A percentile compares a stretch with the other conserved stretches of the same genome.
These are phyloP conservation scores for Alces alces DNA, from an alignment of 2,113 vertebrate genomes.

Conservation along the genomic window DNA sequence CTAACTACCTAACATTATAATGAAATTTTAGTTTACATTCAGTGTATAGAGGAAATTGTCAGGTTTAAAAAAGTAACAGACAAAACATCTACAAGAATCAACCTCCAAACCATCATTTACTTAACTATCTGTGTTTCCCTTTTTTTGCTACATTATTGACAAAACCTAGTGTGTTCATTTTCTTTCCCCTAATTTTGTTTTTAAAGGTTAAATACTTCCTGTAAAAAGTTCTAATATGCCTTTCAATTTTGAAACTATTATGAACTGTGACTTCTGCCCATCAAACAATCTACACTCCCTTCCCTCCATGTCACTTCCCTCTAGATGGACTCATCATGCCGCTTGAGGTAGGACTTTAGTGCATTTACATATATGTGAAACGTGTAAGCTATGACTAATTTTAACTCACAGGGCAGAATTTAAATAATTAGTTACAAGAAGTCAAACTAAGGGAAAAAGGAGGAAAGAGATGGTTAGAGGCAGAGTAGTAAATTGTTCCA, in stretches of 20 bases:
- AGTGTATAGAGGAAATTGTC: not conserved
- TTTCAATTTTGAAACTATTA: slow-evolving; percentile 69
- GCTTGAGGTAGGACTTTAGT: slow-evolving; percentile 80
- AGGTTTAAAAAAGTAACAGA: slow-evolving; percentile 41
- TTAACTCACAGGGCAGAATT: slow-evolving; percentile 96
- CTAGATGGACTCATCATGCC: slow-evolving; percentile 78
- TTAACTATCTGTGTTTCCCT: slow-evolving; percentile 41
- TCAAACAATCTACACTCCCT: slow-evolving; percentile 61
- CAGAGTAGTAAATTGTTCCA: slow-evolving; percentile 99
- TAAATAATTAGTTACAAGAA: slow-evolving; percentile 97
- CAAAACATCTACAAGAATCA: slow-evolving; percentile 43
- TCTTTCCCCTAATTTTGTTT: slow-evolving; percentile 65
- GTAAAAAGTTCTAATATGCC: slow-evolving; percentile 77
- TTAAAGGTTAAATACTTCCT: slow-evolving; percentile 65
- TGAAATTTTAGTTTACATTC: slow-evolving; percentile 32
- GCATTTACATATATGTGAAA: slow-evolving; percentile 86
- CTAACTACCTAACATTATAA: no score
- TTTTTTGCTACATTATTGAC: not conserved
- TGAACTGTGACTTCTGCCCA: slow-evolving; percentile 68
- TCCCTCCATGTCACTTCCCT: slow-evolving; percentile 73
- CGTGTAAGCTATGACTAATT: slow-evolving; percentile 86
- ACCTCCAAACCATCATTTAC: not conserved
- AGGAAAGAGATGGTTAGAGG: slow-evolving; percentile 98
- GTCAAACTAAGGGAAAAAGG: slow-evolving; percentile 93
- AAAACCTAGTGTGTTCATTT: slow-evolving; percentile 11